These are phyloP conservation scores for Channa maculata DNA, from an alignment of 2,113 vertebrate genomes.

Conservation along the genomic window DNA sequence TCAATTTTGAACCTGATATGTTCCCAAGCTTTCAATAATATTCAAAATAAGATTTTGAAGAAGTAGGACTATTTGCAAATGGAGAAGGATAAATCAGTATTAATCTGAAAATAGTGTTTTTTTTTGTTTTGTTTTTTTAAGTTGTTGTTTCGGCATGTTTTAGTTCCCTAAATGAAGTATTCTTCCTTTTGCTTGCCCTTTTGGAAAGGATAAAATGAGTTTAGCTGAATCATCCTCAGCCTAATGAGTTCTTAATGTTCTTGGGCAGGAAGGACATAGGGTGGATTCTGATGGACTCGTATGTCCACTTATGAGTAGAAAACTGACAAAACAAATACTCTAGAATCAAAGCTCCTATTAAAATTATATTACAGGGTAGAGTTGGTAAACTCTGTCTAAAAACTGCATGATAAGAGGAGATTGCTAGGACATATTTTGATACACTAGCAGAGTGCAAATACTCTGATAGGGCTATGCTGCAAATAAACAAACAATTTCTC, in stretches of 20 bases:
- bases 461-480: conserved; percentile 14
- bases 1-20: too few relatives aligned
- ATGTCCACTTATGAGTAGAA: conserved; percentile 15
- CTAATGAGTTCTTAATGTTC: conserved; percentile 38
- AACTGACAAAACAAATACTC: conserved; percentile 15
- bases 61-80: too few relatives aligned
- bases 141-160: too few relatives aligned
- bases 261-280: conserved; percentile 16
- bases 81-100: too few relatives aligned
- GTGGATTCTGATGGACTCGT: conserved; percentile 25
- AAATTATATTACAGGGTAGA: not conserved
- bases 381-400: conserved; percentile 19
- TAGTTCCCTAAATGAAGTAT: too few relatives aligned
- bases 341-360: not conserved
- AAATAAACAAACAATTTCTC: conserved; percentile 34
- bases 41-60: too few relatives aligned
- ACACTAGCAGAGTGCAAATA: not conserved
- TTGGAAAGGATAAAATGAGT: not conserved
- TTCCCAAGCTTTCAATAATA: too few relatives aligned
- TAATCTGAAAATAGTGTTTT: too few relatives aligned
- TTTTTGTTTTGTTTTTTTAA: too few relatives aligned
- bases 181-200: too few relatives aligned
- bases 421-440: not conserved
- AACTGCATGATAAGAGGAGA: not conserved
- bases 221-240: conserved; percentile 17